Evolutionary conservation across 1,140 invertebrate species (phyloP), one percentile per base, ranked within the genome.

Genomic region (Leptestheria dahalacensis): DNA sequence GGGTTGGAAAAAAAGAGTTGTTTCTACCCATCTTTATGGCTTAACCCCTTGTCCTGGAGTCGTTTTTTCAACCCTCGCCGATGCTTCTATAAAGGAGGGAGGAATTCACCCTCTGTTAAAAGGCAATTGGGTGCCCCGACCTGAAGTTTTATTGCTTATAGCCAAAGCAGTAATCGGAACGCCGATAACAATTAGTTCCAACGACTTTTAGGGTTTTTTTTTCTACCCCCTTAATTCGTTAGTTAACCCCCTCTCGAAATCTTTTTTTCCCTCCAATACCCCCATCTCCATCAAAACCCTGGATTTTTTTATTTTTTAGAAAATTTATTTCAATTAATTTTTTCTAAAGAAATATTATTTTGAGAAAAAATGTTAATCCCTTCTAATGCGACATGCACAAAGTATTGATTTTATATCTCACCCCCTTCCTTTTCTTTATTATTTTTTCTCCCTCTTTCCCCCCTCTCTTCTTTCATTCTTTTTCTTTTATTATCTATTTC

Each of bases 131-230:
- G 26, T 51, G 49, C 11, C 1, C 46, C 46, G n/a, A 47, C 11
- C 20, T 20, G 12, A 51, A 55, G 53, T 55, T 55, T 55, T 55
- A 55, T 28, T 55, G 53, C 53, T 55, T 29, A 55, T 55, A 33
- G 53, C 53, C 53, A 55, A 55, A 55, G 23, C 53, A 28, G 53
- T 55, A 33, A 55, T 55, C 25, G 53, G 26, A 55, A 55, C 53
- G 53, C 53, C 26, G 53, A 55, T 55, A 33, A 55, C 33, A 24
- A 55, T 55, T 55, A 55, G 53, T 25, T 55, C 26, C 33, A 33
- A 26, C 11, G 26, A 21, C 18, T 23, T 26, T 52, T 26, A 9
- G 18, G 18, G 23, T 49, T 20, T 3, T 20, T 18, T 15, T 23
- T 11, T 11, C 41, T 47, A 47, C 11, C 10, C 41, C 41, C 41